These are phyloP conservation scores for Laupala kohalensis DNA, from an alignment of 1,140 invertebrate genomes.

Conservation along the genomic window DNA sequence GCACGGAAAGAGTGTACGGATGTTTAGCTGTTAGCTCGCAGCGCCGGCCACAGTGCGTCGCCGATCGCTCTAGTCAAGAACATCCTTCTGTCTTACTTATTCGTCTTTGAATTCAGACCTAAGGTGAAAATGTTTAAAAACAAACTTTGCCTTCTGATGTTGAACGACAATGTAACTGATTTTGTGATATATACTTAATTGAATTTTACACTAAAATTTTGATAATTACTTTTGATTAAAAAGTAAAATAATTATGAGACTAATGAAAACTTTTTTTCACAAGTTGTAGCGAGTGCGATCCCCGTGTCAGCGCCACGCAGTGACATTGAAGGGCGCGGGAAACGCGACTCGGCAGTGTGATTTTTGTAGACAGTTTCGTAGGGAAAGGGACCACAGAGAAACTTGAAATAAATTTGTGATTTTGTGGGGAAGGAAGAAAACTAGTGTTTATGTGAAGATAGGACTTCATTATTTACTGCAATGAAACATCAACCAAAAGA, in stretches of 20 bases:
- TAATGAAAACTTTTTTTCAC: conserved; percentile 4
- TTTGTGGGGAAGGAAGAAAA: conserved; percentile 5
- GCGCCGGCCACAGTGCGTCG: conserved; percentile 1
- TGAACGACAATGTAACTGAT: conserved; percentile 19
- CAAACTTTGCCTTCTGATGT: conserved; percentile 13
- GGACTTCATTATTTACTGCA: conserved; percentile 6
- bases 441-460: conserved; percentile 8
- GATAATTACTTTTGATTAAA: conserved; percentile 23
- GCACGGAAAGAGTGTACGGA: not conserved
- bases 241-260: conserved; percentile 18
- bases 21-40: not conserved
- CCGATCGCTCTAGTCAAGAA: conserved; percentile 10
- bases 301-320: not conserved
- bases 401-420: conserved; percentile 7
- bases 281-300: not conserved
- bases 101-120: conserved; percentile 4
- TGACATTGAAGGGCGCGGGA: not conserved
- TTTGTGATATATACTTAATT: conserved; percentile 22
- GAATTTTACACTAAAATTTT: conserved; percentile 23
- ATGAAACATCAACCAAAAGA: not conserved
- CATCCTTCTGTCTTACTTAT: conserved; percentile 1
- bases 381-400: conserved; percentile 2
- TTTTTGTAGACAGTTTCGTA: not conserved
- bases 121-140: conserved; percentile 10
- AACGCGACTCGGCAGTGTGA: not conserved